Conservation (phyloP, 2,797 vertebrate species). For the Glyptemys insculpta region DNA sequence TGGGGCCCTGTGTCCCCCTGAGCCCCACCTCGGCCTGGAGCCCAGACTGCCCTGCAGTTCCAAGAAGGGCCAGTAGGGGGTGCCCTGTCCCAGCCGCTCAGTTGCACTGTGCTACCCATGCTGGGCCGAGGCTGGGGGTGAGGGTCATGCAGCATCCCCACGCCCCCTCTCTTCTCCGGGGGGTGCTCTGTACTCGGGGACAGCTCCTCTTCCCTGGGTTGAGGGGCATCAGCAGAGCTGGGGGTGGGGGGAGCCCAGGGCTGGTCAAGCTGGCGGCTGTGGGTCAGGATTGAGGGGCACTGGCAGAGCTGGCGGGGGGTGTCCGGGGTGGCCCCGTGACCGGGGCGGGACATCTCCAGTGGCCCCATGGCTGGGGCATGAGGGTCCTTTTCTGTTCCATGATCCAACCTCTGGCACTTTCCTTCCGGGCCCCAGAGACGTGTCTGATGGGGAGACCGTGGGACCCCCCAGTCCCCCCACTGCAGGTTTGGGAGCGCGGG, state of each 20-base stretch:
- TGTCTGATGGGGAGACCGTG: too few relatives aligned
- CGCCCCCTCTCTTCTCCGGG: background rate
- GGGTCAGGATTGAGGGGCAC: background rate
- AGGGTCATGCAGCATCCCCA: too few relatives aligned
- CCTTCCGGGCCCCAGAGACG: too few relatives aligned
- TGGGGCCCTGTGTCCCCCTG: background rate
- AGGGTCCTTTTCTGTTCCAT: too few relatives aligned
- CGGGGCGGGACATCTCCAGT: too few relatives aligned
- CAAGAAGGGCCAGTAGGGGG: background rate
- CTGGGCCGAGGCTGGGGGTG: too few relatives aligned
- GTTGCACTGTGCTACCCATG: background rate
- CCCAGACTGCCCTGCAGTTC: constrained; percentile 4
- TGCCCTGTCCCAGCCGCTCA: background rate
- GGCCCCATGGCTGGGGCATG: too few relatives aligned
- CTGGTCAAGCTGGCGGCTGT: background rate
- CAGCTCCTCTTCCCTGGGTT: constrained; percentile 4
- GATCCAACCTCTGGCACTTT: too few relatives aligned
- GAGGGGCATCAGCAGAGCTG: background rate
- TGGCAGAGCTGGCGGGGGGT: background rate
- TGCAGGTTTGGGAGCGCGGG: too few relatives aligned
- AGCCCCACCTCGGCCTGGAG: background rate
- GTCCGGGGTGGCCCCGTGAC: too few relatives aligned
- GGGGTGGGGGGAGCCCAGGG: background rate
- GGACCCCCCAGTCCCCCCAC: too few relatives aligned
- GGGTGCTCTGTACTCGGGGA: background rate